Evolutionary conservation across 1,140 invertebrate species (phyloP).

Genomic region (Formica selysi): DNA sequence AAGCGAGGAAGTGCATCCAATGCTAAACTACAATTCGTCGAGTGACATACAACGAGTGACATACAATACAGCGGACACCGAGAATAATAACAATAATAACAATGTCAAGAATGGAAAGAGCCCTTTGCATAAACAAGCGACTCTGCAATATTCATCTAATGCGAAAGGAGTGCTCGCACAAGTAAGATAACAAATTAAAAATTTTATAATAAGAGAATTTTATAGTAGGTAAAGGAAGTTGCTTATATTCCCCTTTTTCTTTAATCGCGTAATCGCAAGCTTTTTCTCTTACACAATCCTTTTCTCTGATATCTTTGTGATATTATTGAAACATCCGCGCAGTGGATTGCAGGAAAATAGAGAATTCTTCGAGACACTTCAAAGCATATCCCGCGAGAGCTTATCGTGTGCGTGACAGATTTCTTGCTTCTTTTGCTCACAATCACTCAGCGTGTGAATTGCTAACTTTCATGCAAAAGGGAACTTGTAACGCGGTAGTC

Average conservation of each 20-base stretch:
- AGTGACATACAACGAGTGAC: too few species aligned
- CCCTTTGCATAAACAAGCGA: constrained; percentile 10
- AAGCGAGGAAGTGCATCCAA: constrained; percentile 69
- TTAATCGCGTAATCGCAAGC: neutral
- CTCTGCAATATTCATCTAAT: constrained; percentile 69
- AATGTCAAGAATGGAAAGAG: constrained; percentile 66
- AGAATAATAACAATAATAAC: constrained; percentile 60
- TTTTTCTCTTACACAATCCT: neutral
- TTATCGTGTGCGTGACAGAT: neutral
- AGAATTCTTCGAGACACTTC: neutral
- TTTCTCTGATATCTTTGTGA: neutral
- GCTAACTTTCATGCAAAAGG: constrained; percentile 13
- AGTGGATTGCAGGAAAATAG: neutral
- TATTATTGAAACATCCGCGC: neutral
- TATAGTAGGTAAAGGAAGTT: neutral
- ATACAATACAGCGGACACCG: constrained; percentile 42
- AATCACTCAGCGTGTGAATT: constrained; percentile 14
- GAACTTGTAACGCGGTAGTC: neutral
- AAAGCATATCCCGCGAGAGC: neutral
- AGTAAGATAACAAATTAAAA: constrained; percentile 65
- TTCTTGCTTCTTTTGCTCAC: neutral
- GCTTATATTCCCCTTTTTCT: neutral
- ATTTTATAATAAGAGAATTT: neutral
- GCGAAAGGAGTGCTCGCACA: constrained; percentile 78
- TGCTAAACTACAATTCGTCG: constrained; percentile 38